Base-by-base conservation (phyloP, 2,888 invertebrate species). In the Carterocephalus palaemon region DNA sequence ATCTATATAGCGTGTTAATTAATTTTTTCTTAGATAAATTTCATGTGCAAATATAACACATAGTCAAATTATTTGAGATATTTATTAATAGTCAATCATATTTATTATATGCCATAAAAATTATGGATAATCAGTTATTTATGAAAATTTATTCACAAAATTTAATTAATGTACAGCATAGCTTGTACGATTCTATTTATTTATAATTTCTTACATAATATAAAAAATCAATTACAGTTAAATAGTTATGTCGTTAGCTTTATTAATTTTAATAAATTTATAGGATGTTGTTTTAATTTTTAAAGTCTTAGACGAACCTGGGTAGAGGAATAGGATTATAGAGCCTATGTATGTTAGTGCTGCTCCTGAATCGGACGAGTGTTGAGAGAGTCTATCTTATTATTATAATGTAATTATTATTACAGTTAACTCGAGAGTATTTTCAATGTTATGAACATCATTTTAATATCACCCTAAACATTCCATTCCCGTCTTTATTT, bases 401-500 rank as follows among this genome's bases (percentile, higher is more conserved):
- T 52, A 46, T 47, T 48, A 50, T 52, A 53, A 55, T 50, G 53
- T 57, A 57, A 57, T 54, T 41, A 33, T 33, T 56, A 54, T 69
- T 67, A 62, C 61, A 46, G 43, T 48, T 37, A 54, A 53, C 51
- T 51, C 33, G 20, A 49, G 22, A 29, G 17, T 46, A 39, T 46
- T 33, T 39, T 50, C 46, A 38, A 62, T 19, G 33, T 40, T 41
- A 26, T 13, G 33, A 41, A 6, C 41, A 41, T 41, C 24, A 33
- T 19, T 41, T 23, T 9, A 32, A 17, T 41, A 62, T 64, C 59
- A 62, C 48, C 62, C 56, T 50, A 53, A 54, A 75, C 80, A 80
- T 80, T 80, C 80, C 80, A 76, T 67, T 61, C 48, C 57, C 41
- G 53, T 62, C 52, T 59, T 48, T 45, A 55, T 58, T 56, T 57